Base-by-base conservation (phyloP, 2,797 vertebrate species). In the Hybognathus amarus region DNA sequence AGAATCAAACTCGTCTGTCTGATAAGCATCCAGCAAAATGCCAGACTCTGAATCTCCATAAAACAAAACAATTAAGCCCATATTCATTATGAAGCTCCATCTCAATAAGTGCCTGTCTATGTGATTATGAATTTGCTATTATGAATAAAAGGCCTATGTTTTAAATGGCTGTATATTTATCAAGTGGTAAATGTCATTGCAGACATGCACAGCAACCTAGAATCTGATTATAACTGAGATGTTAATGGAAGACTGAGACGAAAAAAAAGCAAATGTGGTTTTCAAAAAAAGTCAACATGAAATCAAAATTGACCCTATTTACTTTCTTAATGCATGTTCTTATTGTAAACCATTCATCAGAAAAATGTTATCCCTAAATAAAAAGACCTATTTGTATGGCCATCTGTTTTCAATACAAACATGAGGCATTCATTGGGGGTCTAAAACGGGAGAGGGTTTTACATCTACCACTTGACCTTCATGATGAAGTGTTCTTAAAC, bases 111-210 rank as follows among this genome's bases (percentile, higher is more conserved):
- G 52, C 15, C 79, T 33, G n/a, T 80, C 47, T 70, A 45, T 80
- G 52, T 22, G 52, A 80, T 70, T 80, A 61, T 13, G 20, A 50
- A 33, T 71, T 52, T 52, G 59, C 45, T 52, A 64, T 74, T 54
- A 64, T 54, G 30, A 64, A 38, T 75, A 81, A 81, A 63, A 73
- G 52, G 66, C 56, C 69, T 11, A 24, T 64, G 40, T 52, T 74
- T 63, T 59, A n/a, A 63, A 64, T 61, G 13, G 56, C 11, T 74
- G 30, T 68, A 40, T 75, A 79, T 66, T 74, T 54, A 74, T 82
- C 79, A 82, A 82, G 30, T 18, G 42, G 27, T 74, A 50, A 82
- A 82, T 74, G 80, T 27, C 68, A 73, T n/a, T 50, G 69, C 59
- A 74, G 42, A 38, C 42, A 82, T 66, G 15, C 80, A 74, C 13